Percentiles rank a stretch among this genome's conserved stretches.
phyloP scores from a whole-genome alignment of 2,113 vertebrate species.

The Aptenodytes patagonicus region DNA sequence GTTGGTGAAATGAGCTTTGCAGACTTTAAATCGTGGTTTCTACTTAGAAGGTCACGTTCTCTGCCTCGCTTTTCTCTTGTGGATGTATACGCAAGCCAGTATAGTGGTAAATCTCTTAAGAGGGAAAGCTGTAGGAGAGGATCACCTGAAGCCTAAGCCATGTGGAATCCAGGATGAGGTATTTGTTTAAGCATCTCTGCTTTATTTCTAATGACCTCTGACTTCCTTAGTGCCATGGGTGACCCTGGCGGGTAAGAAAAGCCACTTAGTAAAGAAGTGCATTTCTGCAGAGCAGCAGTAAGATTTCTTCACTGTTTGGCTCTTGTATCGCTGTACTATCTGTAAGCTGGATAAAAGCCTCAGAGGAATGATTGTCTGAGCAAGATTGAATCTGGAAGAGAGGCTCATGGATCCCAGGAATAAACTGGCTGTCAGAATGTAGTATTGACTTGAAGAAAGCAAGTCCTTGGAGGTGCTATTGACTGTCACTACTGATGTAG shows the following conservation, averaged over 20 bases:
- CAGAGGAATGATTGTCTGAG: slow-evolving; percentile 44
- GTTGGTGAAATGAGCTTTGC: background rate
- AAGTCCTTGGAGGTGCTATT: slow-evolving; percentile 55
- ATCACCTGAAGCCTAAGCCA: background rate
- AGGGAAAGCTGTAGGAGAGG: background rate
- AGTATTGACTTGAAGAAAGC: slow-evolving; percentile 40
- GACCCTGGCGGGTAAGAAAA: background rate
- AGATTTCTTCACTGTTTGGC: background rate
- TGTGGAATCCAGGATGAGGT: background rate
- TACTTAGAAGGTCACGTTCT: background rate
- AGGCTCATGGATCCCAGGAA: slow-evolving; percentile 55
- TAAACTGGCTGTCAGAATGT: slow-evolving; percentile 61
- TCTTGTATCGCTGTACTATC: background rate
- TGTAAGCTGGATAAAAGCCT: slow-evolving; percentile 42
- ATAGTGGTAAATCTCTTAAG: background rate
- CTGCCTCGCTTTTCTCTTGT: background rate
- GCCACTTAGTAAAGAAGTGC: background rate
- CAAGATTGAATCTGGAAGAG: slow-evolving; percentile 52
- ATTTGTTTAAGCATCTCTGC: slow-evolving; percentile 18
- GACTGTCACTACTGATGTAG: slow-evolving; percentile 63
- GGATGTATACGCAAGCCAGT: background rate
- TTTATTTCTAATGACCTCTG: background rate
- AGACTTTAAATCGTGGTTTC: background rate
- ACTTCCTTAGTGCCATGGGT: background rate
- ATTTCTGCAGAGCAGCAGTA: background rate